phyloP scores from a whole-genome alignment of 1,140 invertebrate genomes.

The Mya arenaria region DNA sequence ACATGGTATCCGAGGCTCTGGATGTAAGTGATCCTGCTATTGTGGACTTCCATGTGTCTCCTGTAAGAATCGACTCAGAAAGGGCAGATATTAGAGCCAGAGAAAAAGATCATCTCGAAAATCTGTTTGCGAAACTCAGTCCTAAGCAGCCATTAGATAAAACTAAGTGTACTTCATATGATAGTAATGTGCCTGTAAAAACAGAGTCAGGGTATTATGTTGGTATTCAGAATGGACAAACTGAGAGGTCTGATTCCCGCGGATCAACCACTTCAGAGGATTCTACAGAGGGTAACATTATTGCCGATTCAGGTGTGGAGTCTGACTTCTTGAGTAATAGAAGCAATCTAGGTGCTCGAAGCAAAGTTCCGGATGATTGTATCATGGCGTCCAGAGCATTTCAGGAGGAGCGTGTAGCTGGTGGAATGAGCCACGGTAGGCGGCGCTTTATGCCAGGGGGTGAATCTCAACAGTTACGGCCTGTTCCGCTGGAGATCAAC shows the following conservation, averaged over 20 bases:
- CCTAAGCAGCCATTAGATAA: too few species aligned
- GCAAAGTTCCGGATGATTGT: neutral
- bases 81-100: too few species aligned
- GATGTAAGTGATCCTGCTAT: neutral
- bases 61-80: neutral
- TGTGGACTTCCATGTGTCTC: neutral
- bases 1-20: neutral
- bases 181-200: too few species aligned
- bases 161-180: too few species aligned
- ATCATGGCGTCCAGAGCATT: neutral
- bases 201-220: too few species aligned
- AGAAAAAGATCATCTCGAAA: too few species aligned
- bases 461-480: neutral
- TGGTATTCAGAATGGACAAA: too few species aligned
- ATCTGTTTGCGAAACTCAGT: too few species aligned
- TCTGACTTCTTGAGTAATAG: conserved; percentile 14
- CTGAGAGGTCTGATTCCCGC: conserved; percentile 15
- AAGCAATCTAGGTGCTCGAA: neutral
- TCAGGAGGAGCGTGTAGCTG: neutral
- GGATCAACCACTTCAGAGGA: conserved; percentile 13
- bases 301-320: conserved; percentile 37
- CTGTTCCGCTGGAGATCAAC: neutral
- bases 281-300: conserved; percentile 11
- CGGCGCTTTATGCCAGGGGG: neutral
- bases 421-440: neutral